Percentiles rank a stretch among this genome's conserved stretches.
Evolutionary conservation across 2,888 invertebrate genomes (phyloP).

Genomic region (Cremastinae sp.): DNA sequence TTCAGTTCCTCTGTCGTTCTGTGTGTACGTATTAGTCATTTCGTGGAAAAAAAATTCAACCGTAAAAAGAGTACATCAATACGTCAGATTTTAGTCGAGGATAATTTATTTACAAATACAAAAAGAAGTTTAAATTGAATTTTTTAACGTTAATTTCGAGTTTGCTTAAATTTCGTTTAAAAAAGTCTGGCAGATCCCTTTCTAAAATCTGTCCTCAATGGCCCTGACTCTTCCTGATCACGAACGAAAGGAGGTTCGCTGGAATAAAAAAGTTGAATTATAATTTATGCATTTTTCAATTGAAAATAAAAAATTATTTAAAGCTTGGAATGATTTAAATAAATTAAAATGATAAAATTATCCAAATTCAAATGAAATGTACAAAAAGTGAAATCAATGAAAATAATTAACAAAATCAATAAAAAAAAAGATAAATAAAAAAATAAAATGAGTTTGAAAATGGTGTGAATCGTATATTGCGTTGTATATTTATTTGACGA

Average conservation of each 20-base stretch:
- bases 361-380: too few species aligned
- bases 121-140: conserved; percentile 17
- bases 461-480: neutral
- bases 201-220: conserved; percentile 40
- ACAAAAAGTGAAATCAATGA: too few species aligned
- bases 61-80: neutral
- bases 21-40: too few species aligned
- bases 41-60: neutral
- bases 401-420: too few species aligned
- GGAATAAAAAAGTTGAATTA: conserved; percentile 13
- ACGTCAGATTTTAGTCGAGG: neutral
- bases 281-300: neutral
- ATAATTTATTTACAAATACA: conserved; percentile 43
- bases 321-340: neutral
- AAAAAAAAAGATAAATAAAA: too few species aligned
- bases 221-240: conserved; percentile 56
- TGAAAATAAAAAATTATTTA: too few species aligned
- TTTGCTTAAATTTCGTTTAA: conserved; percentile 32
- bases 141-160: conserved; percentile 5
- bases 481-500: neutral
- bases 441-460: neutral
- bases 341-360: neutral
- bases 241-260: conserved; percentile 57
- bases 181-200: conserved; percentile 55
- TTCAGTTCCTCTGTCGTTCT: too few species aligned